Base-by-base conservation (phyloP, 1,140 invertebrate genomes). In the Berghia stephanieae region DNA sequence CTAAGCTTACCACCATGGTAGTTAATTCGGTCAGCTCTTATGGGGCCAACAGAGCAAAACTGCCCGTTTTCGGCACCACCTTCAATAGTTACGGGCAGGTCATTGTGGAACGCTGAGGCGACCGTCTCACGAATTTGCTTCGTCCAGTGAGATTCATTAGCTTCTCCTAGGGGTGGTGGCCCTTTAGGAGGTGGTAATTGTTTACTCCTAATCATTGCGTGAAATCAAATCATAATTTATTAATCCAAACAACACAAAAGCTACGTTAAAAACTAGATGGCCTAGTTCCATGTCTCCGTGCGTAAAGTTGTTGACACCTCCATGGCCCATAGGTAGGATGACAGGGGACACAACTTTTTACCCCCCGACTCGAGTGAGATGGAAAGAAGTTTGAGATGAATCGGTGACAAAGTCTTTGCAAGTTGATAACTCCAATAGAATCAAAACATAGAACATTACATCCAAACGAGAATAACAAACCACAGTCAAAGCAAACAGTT, bases 31-130 rank as follows among this genome's bases (percentile, higher is more conserved):
- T 87, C 84, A 75, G 90, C 87, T 43, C 87, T 80, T 13, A 91
- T 79, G 8, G 89, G 85, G 60, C 89, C 90, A 42, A 92, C 78
- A 83, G 88, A 91, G 38, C 91, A 90, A 86, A 93, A 93, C 84
- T 92, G 89, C 57, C 92, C 92, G 86, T 90, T 91, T 82, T 93
- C 92, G 34, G 92, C 92, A 27, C 92, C 92, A 60, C 92, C 92
- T 36, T 87, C 82, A 6, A 91, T 80, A 3, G 80, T 77, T 27
- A 90, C 78, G 66, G 86, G 83, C 21, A 89, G 79, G 43, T 88
- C 88, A 75, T 90, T 88, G n/a, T 85, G 81, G 16, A 81, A 78
- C 8, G 86, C 82, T 10, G 86, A 85, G 34, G 90, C 83, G 36
- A 89, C 83, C 2, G 82, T 84, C 79, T 90, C 90, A 55, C 85